Evolutionary conservation across 92 coral and sea anemone species (phyloP), one percentile per base, ranked within the genome.

Genomic region (Diadumene lineata): DNA sequence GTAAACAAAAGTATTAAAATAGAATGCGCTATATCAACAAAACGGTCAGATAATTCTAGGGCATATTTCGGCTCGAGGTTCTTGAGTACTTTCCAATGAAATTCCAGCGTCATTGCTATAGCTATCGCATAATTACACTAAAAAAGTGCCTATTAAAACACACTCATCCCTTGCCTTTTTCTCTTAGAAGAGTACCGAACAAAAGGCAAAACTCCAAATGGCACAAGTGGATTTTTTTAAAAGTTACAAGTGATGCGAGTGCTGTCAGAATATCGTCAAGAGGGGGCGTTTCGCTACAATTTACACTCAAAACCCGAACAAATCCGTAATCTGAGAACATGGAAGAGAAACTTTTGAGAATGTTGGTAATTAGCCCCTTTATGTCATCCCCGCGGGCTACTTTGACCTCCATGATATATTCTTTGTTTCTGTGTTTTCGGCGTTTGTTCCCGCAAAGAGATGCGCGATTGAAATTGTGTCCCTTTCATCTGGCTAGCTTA

Each of bases 261-360:
- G 27, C 69, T 88, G 97, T 91, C 93, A 91, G 81, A 82, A 78
- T 79, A 75, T 75, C 50, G 60, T 69, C 87, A 89, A 88, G 90
- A 82, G 82, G 93, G 93, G 97, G 97, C 97, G 97, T 91, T 87
- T 76, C 93, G 77, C 72, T 79, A 85, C 97, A 91, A 91, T 91
- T 91, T 88, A 88, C 97, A 91, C 97, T 91, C 90, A 72, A 81
- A 79, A 89, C 83, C 83, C 90, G 82, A 87, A 81, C 97, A 88
- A 88, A 82, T 79, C 81, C 69, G 88, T 91, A 91, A 88, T 68
- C 83, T 62, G 93, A 91, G 81, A 90, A 69, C 77, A 64, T 64
- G 74, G 66, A 22, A 77, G 77, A n/a, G n/a, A 79, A 82, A 81
- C 81, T 73, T 84, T 75, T 79, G 80, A 58, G 84, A 83, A 70